Conservation (phyloP, 2,113 vertebrate genomes). For the Labeo rohita region DNA sequence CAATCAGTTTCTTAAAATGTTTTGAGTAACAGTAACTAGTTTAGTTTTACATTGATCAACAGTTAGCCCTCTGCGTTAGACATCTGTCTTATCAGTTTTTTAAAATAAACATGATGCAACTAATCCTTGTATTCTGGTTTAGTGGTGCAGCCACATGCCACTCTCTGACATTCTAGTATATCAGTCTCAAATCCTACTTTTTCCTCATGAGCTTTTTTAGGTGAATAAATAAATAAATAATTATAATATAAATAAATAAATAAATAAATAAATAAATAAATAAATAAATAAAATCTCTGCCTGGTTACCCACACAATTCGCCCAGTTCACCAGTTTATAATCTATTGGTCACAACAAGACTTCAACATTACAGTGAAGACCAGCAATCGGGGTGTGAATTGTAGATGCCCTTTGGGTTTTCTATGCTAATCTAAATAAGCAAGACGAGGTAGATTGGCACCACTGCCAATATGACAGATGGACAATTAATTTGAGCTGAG, state of each 20-base stretch:
- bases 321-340: constrained; percentile 7
- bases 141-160: constrained; percentile 16
- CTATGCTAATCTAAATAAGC: constrained; percentile 71
- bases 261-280: neutral
- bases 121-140: constrained; percentile 35
- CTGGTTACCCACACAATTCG: constrained; percentile 32
- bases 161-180: constrained; percentile 3
- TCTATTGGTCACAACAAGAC: constrained; percentile 45
- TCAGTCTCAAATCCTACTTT: constrained; percentile 20
- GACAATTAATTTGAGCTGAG: constrained; percentile 79
- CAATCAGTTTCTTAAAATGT: too few species aligned
- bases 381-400: constrained; percentile 1
- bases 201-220: too few species aligned
- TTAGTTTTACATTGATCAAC: neutral
- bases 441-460: constrained; percentile 48
- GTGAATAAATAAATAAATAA: too few species aligned
- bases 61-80: neutral
- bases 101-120: constrained; percentile 41
- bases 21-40: too few species aligned
- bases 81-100: constrained; percentile 1
- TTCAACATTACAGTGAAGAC: constrained; percentile 42
- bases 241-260: too few species aligned
- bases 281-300: constrained; percentile 8
- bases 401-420: constrained; percentile 59
- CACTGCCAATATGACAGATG: constrained; percentile 78